Conservation (phyloP, 2,888 invertebrate species). For the Fragum fragum region DNA sequence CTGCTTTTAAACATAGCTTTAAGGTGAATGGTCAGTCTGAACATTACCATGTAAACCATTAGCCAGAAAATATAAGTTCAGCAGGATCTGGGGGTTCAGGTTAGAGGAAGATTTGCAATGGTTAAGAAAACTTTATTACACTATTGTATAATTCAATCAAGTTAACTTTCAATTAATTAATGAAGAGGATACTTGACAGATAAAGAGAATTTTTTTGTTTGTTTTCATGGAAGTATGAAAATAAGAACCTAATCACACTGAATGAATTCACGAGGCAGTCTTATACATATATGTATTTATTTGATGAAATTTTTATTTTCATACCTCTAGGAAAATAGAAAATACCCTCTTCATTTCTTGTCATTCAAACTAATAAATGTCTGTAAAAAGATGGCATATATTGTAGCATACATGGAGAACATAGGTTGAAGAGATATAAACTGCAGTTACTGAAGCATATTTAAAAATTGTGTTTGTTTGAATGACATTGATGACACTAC, state of each 20-base stretch:
- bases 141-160: neutral
- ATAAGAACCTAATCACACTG: neutral
- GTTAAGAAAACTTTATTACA: constrained; percentile 4
- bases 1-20: constrained; percentile 49
- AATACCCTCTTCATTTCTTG: constrained; percentile 3
- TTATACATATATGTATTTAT: neutral
- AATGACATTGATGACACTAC: neutral
- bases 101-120: constrained; percentile 30
- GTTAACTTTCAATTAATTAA: neutral
- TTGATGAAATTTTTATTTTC: neutral
- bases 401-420: neutral
- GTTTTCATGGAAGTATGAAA: constrained; percentile 6
- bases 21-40: constrained; percentile 35
- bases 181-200: neutral
- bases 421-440: neutral
- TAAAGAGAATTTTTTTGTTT: neutral
- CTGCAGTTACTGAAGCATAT: constrained; percentile 6
- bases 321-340: neutral
- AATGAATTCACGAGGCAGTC: neutral
- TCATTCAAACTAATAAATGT: constrained; percentile 2
- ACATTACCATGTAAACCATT: constrained; percentile 25
- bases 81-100: constrained; percentile 46
- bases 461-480: constrained; percentile 1
- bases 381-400: neutral
- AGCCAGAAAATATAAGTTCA: constrained; percentile 26